Base-by-base conservation (phyloP, 2,888 invertebrate species). In the Drosophila meridionalis region DNA sequence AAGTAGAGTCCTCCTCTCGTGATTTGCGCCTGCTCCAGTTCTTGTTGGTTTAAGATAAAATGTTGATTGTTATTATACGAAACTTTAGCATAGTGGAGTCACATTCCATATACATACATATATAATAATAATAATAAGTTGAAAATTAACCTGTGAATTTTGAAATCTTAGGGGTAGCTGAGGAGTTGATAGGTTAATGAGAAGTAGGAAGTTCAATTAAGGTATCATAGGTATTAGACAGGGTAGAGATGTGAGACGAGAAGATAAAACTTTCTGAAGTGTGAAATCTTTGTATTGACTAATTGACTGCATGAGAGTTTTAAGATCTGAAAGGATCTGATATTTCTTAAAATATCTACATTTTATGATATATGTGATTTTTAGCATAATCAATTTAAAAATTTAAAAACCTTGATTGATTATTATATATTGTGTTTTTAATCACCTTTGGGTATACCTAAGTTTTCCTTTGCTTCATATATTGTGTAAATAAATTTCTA, bases 31-130 rank as follows among this genome's bases (percentile, higher is more conserved):
- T 42, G 42, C 26, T 34, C 70, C 61, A 76, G 63, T 76, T 62
- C 34, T 57, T 79, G 47, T 62, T 69, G 62, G 48, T 38, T 36
- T 79, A 69, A 77, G 63, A 48, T 47, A 67, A 47, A 55, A 69
- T 63, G 76, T 75, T 79, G 80, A 75, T 79, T 70, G 70, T 75
- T 78, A 70, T 64, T 57, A 58, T 30, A 60, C 61, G 32, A 36
- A 69, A 36, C n/a, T 6, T 48, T 68, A 74, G 63, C n/a, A 36
- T 55, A 66, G 45, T 47, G 59, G 43, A 74, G 5, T 32, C 40
- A 40, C 55, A 65, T 64, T 79, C 75, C 75, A 62, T 20, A 74
- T 36, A 36, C 52, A 34, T n/a, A n/a, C 20, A 20, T 20, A 20
- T 20, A 20, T 20, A 20, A 69, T 69, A 76, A 55, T 56, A 77